Percentiles rank a stretch among this genome's conserved stretches.
Evolutionary conservation across 2,113 vertebrate genomes (phyloP).

Genomic region (Dromiciops gliroides): DNA sequence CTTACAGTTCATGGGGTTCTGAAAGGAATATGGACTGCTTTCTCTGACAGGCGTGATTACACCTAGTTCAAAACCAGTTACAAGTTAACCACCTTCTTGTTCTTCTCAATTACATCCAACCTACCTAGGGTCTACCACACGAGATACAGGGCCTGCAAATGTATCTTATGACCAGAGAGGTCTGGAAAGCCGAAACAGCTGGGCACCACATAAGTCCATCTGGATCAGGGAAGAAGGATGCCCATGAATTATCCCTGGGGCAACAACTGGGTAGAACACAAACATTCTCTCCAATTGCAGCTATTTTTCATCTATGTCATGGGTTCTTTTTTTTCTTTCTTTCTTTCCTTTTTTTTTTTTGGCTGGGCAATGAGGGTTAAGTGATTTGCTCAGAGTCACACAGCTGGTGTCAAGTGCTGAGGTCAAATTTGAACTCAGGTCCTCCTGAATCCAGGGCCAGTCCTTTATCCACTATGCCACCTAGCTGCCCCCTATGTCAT

Average conservation of each 20-base stretch:
- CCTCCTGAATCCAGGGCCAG: too few relatives aligned
- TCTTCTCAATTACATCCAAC: neutral
- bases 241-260: neutral
- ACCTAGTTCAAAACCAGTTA: slow-evolving; percentile 36
- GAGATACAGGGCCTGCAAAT: neutral
- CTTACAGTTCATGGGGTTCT: slow-evolving; percentile 46
- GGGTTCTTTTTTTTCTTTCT: too few relatives aligned
- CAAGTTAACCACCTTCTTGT: neutral
- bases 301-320: neutral
- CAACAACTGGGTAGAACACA: neutral
- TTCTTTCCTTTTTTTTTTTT: too few relatives aligned
- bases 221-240: neutral
- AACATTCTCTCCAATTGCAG: neutral
- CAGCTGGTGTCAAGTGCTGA: too few relatives aligned
- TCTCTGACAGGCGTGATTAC: slow-evolving; percentile 49
- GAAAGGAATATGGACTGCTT: slow-evolving; percentile 26
- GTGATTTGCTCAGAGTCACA: too few relatives aligned
- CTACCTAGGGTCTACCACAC: neutral
- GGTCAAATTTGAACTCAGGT: too few relatives aligned
- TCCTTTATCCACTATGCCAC: too few relatives aligned
- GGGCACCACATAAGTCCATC: neutral
- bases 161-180: neutral
- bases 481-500: too few relatives aligned
- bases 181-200: neutral
- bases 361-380: too few relatives aligned